Conservation (phyloP, 2,113 vertebrate species). For the Azemiops feae region DNA sequence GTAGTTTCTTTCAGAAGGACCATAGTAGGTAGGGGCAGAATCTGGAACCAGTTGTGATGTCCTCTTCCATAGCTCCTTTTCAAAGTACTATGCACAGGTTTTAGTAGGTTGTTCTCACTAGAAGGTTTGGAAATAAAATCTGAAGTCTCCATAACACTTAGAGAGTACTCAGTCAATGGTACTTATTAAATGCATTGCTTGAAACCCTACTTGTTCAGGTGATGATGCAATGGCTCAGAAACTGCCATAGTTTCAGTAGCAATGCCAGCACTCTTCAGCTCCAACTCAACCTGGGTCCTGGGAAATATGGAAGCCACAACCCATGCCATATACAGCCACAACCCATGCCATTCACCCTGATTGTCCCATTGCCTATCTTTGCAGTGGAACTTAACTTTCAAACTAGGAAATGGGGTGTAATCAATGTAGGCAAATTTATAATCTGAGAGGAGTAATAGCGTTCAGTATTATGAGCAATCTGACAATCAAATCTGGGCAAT, state of each 20-base stretch:
- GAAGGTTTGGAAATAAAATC: not conserved
- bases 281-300: not conserved
- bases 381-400: not conserved
- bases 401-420: slow-evolving; percentile 6
- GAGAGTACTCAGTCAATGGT: not conserved
- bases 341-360: not conserved
- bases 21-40: not conserved
- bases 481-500: no score
- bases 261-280: not conserved
- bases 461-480: not conserved
- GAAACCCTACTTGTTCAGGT: not conserved
- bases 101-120: not conserved
- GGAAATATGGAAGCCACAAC: not conserved
- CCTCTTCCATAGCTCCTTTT: not conserved
- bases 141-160: not conserved
- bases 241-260: not conserved
- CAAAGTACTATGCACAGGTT: not conserved
- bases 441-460: slow-evolving; percentile 29
- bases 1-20: not conserved
- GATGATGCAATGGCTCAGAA: not conserved
- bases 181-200: not conserved
- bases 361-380: not conserved
- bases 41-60: not conserved
- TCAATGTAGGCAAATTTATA: slow-evolving; percentile 29
- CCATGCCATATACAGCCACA: not conserved